Evolutionary conservation across 2,888 invertebrate genomes (phyloP), one percentile per base, ranked within the genome.

Genomic region (Nomada flava): DNA sequence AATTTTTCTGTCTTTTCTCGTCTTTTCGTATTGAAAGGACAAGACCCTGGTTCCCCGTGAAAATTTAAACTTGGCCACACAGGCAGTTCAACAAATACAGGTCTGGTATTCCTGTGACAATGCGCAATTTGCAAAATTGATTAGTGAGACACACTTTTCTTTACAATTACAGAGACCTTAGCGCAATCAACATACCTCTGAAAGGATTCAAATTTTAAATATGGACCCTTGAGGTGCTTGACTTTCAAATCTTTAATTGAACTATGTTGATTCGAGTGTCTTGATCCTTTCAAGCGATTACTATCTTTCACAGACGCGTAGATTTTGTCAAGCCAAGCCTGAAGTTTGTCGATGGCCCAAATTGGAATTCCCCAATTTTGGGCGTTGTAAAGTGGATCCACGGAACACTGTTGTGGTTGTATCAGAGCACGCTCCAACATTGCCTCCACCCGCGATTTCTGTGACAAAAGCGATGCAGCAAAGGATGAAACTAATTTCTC

Each of bases 401-500:
- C 90, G 91, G 92, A 91, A 93, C 94, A 93, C 93, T 93, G 93
- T 88, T 94, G 94, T 89, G 94, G 94, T 91, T 94, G 94, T 88
- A 91, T 93, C 92, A 94, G 91, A 94, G 96, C 96, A 94, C 96
- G 95, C 95, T 96, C 96, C 93, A 97, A 96, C 96, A 97, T 97
- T 94, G 97, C 97, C 96, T 97, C 97, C 93, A 96, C 96, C 93
- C 97, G 96, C 91, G 95, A 95, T 94, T 94, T 95, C 94, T 95
- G 77, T 76, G 76, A 86, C 4, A 82, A 82, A 85, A 85, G 50
- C 2, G 13, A 59, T 29, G n/a, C 1, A 60, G 73, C 18, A 29
- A 11, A 0, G 42, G 20, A n/a, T 20, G 62, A 23, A 7, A 11
- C 5, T 57, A 13, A 15, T 11, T 11, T 57, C 20, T 11, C 0